Conservation (phyloP, 53 echinoderm and acorn worm genomes). For the Antedon mediterranea region DNA sequence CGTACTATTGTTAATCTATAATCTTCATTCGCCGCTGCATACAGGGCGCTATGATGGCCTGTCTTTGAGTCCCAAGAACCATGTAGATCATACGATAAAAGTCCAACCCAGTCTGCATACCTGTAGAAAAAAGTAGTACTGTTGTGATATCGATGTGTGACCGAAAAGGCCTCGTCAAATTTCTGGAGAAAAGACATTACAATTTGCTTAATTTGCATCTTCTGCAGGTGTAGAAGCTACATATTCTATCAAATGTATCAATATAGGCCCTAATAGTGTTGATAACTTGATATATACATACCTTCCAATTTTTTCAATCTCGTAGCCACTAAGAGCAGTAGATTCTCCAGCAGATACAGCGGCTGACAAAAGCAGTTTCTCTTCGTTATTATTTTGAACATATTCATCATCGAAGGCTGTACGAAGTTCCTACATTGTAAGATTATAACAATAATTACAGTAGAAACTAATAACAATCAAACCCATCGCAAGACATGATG, state of each 20-base stretch:
- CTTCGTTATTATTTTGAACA: neutral
- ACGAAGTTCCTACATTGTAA: slow-evolving; percentile 16
- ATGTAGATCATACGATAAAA: slow-evolving; percentile 25
- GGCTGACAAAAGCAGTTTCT: slow-evolving; percentile 23
- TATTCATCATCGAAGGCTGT: slow-evolving; percentile 20
- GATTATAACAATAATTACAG: too few relatives aligned
- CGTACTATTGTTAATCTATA: slow-evolving; percentile 18
- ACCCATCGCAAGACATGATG: too few relatives aligned
- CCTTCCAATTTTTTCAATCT: slow-evolving; percentile 17
- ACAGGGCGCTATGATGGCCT: slow-evolving; percentile 24
- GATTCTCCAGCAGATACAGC: slow-evolving; percentile 12
- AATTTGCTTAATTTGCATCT: too few relatives aligned
- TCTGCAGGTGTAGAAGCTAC: too few relatives aligned
- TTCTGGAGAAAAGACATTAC: too few relatives aligned
- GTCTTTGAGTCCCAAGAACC: slow-evolving; percentile 26
- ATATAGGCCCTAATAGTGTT: too few relatives aligned
- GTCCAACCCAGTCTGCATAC: slow-evolving; percentile 21
- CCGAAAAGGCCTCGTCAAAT: too few relatives aligned
- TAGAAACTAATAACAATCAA: too few relatives aligned
- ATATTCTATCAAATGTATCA: too few relatives aligned
- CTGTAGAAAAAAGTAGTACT: slow-evolving; percentile 4
- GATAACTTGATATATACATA: neutral
- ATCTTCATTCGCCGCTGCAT: slow-evolving; percentile 7
- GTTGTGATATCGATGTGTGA: too few relatives aligned
- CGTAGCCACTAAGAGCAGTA: slow-evolving; percentile 19